Evolutionary conservation across 1,140 invertebrate species (phyloP).

Genomic region (Platyscapa corneri): DNA sequence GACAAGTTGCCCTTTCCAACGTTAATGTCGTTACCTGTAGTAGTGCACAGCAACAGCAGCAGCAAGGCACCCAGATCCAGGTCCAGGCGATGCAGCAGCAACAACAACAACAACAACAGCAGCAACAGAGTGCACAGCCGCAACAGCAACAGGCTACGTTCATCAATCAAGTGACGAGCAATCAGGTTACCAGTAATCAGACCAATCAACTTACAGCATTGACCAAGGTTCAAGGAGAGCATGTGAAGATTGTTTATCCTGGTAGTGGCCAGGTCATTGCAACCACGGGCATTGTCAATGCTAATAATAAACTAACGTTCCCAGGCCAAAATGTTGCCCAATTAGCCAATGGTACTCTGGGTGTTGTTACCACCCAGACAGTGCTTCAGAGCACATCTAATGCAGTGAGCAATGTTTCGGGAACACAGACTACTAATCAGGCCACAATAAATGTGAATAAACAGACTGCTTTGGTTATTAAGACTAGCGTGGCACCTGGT

Average conservation of each 20-base stretch:
- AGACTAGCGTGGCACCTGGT: slow-evolving; percentile 78
- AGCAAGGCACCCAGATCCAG: slow-evolving; percentile 56
- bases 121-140: slow-evolving; percentile 61
- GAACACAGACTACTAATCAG: slow-evolving; percentile 46
- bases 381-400: slow-evolving; percentile 65
- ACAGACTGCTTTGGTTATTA: slow-evolving; percentile 80
- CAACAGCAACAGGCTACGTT: slow-evolving; percentile 61
- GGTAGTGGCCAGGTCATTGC: slow-evolving; percentile 69
- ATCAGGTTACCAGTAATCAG: slow-evolving; percentile 67
- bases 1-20: slow-evolving; percentile 73
- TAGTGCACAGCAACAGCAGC: not conserved
- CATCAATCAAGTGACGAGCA: slow-evolving; percentile 71
- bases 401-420: slow-evolving; percentile 59
- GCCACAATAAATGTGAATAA: slow-evolving; percentile 73
- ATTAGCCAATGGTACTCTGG: slow-evolving; percentile 69
- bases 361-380: slow-evolving; percentile 64
- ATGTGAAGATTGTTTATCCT: slow-evolving; percentile 74
- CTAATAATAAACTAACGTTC: slow-evolving; percentile 48
- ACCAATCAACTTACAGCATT: slow-evolving; percentile 52
- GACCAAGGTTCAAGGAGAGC: slow-evolving; percentile 58
- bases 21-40: slow-evolving; percentile 76
- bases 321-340: slow-evolving; percentile 55
- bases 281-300: slow-evolving; percentile 55
- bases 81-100: slow-evolving; percentile 47
- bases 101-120: slow-evolving; percentile 51